Evolutionary conservation across 2,888 invertebrate genomes (phyloP).

Genomic region (Cremastobaeus sp.): DNA sequence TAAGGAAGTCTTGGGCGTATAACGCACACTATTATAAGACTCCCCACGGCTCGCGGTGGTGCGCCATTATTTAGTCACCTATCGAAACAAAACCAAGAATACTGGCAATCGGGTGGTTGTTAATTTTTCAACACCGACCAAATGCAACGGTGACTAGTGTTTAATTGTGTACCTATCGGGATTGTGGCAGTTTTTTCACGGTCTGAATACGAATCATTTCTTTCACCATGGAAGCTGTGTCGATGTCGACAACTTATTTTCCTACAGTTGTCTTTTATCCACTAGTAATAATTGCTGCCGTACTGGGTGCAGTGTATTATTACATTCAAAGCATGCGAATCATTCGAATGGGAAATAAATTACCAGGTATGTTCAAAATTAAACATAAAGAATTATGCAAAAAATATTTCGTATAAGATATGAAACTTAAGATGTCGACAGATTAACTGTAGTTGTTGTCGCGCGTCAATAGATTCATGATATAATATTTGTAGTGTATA

Average conservation of each 20-base stretch:
- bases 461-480: no score
- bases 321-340: constrained; percentile 68
- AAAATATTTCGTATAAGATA: no score
- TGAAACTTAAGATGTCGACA: no score
- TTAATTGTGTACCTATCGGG: background rate
- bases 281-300: constrained; percentile 66
- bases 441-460: no score
- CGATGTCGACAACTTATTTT: constrained; percentile 64
- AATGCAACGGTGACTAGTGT: constrained; percentile 6
- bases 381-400: no score
- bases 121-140: background rate
- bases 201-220: background rate
- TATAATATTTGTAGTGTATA: background rate
- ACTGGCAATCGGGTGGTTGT: no score
- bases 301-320: constrained; percentile 71
- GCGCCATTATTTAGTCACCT: constrained; percentile 24
- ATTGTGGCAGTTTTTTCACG: background rate
- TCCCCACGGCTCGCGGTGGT: constrained; percentile 34
- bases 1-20: constrained; percentile 61
- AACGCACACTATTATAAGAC: constrained; percentile 64
- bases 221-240: constrained; percentile 67
- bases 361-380: constrained; percentile 68
- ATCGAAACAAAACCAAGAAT: background rate
- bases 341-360: constrained; percentile 68
- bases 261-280: constrained; percentile 69